Conservation (phyloP, 2,797 vertebrate genomes). For the Hydrophis major region DNA sequence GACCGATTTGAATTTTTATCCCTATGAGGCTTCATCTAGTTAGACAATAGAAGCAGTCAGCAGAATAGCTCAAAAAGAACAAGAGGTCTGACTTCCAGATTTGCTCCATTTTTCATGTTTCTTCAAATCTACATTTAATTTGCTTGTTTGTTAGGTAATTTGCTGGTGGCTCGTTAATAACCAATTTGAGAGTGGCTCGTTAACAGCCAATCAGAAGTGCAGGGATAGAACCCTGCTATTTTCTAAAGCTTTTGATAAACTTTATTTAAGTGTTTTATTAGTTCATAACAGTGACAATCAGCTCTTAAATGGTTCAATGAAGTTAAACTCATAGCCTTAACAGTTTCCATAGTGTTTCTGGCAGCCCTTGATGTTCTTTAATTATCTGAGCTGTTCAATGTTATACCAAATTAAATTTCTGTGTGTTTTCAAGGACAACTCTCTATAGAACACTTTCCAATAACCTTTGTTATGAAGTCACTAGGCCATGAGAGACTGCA, state of each 20-base stretch:
- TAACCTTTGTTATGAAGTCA: background rate
- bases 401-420: background rate
- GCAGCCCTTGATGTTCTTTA: background rate
- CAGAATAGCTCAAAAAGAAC: background rate
- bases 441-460: background rate
- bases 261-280: too few species aligned
- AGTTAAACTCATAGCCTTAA: background rate
- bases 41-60: background rate
- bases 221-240: too few species aligned
- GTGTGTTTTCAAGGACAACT: background rate
- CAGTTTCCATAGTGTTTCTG: background rate
- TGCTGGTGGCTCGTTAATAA: background rate
- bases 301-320: background rate
- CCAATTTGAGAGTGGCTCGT: too few species aligned
- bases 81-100: background rate
- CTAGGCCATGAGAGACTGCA: background rate
- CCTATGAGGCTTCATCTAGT: background rate
- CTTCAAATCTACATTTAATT: background rate
- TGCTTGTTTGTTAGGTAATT: background rate
- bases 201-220: too few species aligned
- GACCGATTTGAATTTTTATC: background rate
- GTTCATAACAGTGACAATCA: background rate
- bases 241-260: too few species aligned
- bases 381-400: background rate
- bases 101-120: background rate